phyloP scores from a whole-genome alignment of 1,140 invertebrate species.

The Eciton burchellii region DNA sequence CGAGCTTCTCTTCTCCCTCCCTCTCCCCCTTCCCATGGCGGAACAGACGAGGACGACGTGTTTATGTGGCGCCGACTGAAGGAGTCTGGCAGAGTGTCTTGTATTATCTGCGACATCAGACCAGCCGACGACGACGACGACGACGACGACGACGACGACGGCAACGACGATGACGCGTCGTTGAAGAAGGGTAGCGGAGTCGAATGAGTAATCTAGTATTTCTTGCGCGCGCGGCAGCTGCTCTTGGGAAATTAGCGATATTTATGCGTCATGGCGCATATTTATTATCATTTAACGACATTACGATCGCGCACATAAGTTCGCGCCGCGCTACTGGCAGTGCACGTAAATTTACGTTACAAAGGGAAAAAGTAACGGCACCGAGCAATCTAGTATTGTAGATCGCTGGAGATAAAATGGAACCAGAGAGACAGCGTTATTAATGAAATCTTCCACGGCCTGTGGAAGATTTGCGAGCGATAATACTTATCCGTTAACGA shows the following conservation, averaged over 20 bases:
- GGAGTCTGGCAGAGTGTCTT: constrained; percentile 56
- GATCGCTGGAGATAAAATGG: neutral
- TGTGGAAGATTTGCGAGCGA: neutral
- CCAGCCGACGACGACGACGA: constrained; percentile 37
- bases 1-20: constrained; percentile 56
- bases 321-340: neutral
- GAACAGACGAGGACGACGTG: constrained; percentile 70
- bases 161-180: constrained; percentile 48
- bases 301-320: neutral
- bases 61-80: constrained; percentile 75
- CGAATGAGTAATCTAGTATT: constrained; percentile 56
- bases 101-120: constrained; percentile 57
- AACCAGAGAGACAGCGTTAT: too few species aligned
- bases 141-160: constrained; percentile 45
- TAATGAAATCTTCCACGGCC: neutral
- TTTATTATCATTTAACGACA: constrained; percentile 42
- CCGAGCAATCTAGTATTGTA: neutral
- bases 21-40: too few species aligned
- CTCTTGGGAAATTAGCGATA: constrained; percentile 37
- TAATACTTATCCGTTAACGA: neutral
- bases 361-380: constrained; percentile 13
- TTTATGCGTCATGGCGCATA: neutral
- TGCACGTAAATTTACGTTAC: constrained; percentile 3
- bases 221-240: constrained; percentile 33
- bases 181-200: constrained; percentile 45